Evolutionary conservation across 2,797 vertebrate genomes (phyloP).

Genomic region (Gymnoscopelus microlampas): DNA sequence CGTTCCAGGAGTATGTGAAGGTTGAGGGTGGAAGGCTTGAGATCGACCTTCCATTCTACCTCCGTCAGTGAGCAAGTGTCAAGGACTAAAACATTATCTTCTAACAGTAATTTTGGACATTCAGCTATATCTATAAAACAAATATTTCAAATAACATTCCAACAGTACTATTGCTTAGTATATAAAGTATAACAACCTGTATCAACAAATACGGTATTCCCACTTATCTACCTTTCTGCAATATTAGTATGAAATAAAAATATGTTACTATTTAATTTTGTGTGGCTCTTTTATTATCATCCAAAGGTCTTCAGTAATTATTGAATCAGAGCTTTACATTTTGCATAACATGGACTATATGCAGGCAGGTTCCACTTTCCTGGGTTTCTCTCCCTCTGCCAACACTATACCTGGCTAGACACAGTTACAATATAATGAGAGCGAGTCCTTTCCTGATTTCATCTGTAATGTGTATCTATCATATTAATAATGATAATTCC

Average conservation of each 20-base stretch:
- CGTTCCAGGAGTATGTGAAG: slow-evolving; percentile 69
- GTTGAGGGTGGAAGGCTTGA: slow-evolving; percentile 81
- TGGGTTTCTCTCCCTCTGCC: neutral
- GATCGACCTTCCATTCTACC: slow-evolving; percentile 80
- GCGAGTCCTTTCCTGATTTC: neutral
- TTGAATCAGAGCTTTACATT: neutral
- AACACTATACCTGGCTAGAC: neutral
- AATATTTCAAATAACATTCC: slow-evolving; percentile 30
- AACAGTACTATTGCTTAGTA: slow-evolving; percentile 49
- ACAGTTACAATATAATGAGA: too few relatives aligned
- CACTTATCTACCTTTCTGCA: slow-evolving; percentile 17
- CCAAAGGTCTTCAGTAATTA: neutral
- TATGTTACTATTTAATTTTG: slow-evolving; percentile 7
- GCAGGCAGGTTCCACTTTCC: neutral
- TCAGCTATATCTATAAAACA: slow-evolving; percentile 23
- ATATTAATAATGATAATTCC: too few relatives aligned
- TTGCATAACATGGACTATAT: neutral
- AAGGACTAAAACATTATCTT: slow-evolving; percentile 57
- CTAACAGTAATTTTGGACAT: slow-evolving; percentile 28
- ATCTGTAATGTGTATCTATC: neutral
- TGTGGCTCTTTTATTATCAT: neutral
- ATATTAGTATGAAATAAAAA: slow-evolving; percentile 25
- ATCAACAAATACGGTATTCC: slow-evolving; percentile 29
- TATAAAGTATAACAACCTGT: slow-evolving; percentile 37
- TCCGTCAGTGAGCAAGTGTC: slow-evolving; percentile 65